Evolutionary conservation across 2,888 invertebrate species (phyloP), one percentile per base, ranked within the genome.

Genomic region (Strigamia crassipes): DNA sequence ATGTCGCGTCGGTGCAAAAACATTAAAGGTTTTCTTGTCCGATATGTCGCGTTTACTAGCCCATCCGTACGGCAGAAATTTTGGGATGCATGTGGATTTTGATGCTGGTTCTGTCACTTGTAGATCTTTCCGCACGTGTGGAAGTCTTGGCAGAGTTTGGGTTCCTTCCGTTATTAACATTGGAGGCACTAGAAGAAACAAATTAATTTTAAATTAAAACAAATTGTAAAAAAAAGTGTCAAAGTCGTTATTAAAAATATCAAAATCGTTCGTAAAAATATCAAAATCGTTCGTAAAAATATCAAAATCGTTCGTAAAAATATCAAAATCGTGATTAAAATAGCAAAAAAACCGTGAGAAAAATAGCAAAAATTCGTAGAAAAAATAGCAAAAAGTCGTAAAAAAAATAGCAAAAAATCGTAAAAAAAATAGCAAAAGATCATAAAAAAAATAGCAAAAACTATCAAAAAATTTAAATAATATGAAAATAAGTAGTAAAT

Each of bases 1-100:
- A 31, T 80, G 27, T 51, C 42, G 38, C 5, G 80, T 80, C 10
- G 80, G 46, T 21, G 80, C 80, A 13, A 42, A 51, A 80, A 80
- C 51, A 80, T 80, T 80, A 23, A 80, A 80, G 18, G 80, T 80
- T 51, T 80, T 80, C 41, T 80, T 80, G 15, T 80, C 80, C 23
- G 42, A 38, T 6, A 80, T 15, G n/a, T 51, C 51, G 2, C 80
- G 15, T 31, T 80, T 27, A n/a, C 51, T 27, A 21, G 12, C 23
- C 18, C 80, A 80, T 8, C 80, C 80, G 13, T 80, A 80, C 3
- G 80, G 51, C 10, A 80, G 21, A 46, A 80, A 31, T 51, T 42
- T 42, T 12, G 80, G 80, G n/a, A n/a, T 27, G 9, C 66, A 66
- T 3, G 27, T 66, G 6, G 31, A 4, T 66, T 66, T 66, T 27